phyloP scores from a whole-genome alignment of 2,888 invertebrate species.

The Neoitamus cyanurus region DNA sequence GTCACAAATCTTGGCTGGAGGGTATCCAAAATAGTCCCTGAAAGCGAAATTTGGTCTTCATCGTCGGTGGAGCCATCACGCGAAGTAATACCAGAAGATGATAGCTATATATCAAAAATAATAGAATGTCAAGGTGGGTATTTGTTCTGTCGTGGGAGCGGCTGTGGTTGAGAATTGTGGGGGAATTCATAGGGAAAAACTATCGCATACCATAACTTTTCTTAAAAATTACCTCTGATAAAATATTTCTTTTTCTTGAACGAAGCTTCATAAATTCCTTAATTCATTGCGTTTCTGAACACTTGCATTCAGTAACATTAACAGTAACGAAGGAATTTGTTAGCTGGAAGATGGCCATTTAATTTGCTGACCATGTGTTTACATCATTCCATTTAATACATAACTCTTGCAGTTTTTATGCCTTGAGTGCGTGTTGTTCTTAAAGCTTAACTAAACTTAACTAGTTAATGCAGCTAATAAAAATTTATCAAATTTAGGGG shows the following conservation, averaged over 20 bases:
- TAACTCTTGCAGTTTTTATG: no score
- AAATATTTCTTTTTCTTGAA: not conserved
- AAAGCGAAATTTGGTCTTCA: not conserved
- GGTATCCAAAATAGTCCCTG: not conserved
- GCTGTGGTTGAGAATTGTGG: not conserved
- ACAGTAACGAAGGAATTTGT: not conserved
- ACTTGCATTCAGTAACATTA: not conserved
- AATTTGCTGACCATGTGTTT: not conserved
- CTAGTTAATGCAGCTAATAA: no score
- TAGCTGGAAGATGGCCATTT: not conserved
- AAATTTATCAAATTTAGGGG: no score
- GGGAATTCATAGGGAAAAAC: not conserved
- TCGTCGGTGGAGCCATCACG: not conserved
- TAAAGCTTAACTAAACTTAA: no score
- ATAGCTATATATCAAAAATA: slow-evolving; percentile 28
- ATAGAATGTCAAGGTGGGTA: slow-evolving; percentile 24
- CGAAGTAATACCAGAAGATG: slow-evolving; percentile 13
- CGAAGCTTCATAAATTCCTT: not conserved
- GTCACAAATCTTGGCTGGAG: not conserved
- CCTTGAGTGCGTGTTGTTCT: no score
- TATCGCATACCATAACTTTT: slow-evolving; percentile 12
- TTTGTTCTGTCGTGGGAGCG: not conserved
- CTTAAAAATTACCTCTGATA: not conserved
- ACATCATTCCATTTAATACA: no score
- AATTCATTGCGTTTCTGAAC: not conserved